phyloP scores from a whole-genome alignment of 2,888 invertebrate species.

The Mactromeris polynyma region DNA sequence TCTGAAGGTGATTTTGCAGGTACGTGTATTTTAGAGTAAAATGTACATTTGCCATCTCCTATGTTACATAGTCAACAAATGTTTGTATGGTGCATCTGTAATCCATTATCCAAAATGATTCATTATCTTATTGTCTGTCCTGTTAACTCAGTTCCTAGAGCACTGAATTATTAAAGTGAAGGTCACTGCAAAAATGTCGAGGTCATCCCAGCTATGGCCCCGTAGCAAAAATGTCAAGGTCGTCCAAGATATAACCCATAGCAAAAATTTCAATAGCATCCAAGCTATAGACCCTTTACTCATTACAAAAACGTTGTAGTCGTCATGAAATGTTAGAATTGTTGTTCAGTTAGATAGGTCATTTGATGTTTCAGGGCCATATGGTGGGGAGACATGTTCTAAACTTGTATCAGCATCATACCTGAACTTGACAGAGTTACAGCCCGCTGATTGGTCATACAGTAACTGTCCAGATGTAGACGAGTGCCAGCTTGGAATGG shows the following conservation, averaged over 20 bases:
- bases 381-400: slow-evolving; percentile 77
- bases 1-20: slow-evolving; percentile 85
- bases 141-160: too few relatives aligned
- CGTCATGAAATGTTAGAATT: too few relatives aligned
- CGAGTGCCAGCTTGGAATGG: slow-evolving; percentile 95
- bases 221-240: too few relatives aligned
- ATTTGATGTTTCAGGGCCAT: slow-evolving; percentile 90
- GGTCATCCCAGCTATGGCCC: too few relatives aligned
- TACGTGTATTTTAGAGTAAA: slow-evolving; percentile 52
- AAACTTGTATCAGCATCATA: slow-evolving; percentile 42
- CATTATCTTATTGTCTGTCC: too few relatives aligned
- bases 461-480: slow-evolving; percentile 95
- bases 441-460: slow-evolving; percentile 92
- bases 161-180: too few relatives aligned
- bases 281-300: too few relatives aligned
- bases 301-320: too few relatives aligned
- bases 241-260: too few relatives aligned
- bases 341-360: too few relatives aligned
- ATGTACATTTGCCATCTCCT: not conserved
- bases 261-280: too few relatives aligned
- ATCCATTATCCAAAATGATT: not conserved
- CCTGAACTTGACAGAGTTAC: not conserved
- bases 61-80: not conserved
- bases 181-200: too few relatives aligned
- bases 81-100: not conserved